Evolutionary conservation across 2,797 vertebrate species (phyloP).

Genomic region (Alfaro cultratus): DNA sequence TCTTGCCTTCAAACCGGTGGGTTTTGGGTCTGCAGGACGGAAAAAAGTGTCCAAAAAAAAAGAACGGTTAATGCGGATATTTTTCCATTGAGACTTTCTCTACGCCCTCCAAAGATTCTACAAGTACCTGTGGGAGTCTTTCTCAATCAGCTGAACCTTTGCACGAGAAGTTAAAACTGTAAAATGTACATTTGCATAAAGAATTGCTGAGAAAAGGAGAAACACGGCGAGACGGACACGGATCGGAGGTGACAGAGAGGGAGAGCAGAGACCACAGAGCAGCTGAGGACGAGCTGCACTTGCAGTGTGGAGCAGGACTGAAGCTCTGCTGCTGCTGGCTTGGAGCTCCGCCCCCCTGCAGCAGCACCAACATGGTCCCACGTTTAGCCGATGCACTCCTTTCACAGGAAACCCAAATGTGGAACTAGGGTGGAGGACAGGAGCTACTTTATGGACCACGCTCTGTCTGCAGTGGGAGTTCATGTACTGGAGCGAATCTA

Average conservation of each 20-base stretch:
- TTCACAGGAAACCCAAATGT: neutral
- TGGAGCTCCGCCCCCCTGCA: constrained; percentile 41
- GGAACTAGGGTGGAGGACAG: neutral
- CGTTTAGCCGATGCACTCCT: neutral
- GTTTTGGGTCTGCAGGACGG: constrained; percentile 45
- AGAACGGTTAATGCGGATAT: constrained; percentile 11
- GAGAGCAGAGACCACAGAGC: constrained; percentile 35
- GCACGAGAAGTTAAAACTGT: neutral
- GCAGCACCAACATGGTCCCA: constrained; percentile 13
- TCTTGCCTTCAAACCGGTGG: constrained; percentile 55
- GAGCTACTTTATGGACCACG: neutral
- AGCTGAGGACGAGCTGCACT: constrained; percentile 41
- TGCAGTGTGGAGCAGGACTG: constrained; percentile 55
- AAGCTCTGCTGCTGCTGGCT: constrained; percentile 44
- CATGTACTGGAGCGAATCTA: constrained; percentile 14
- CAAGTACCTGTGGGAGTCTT: constrained; percentile 18
- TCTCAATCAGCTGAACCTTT: constrained; percentile 8
- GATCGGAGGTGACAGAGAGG: constrained; percentile 28
- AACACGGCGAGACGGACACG: neutral
- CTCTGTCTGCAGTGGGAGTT: constrained; percentile 39
- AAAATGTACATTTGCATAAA: constrained; percentile 51
- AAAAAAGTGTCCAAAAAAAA: neutral
- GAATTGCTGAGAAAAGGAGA: constrained; percentile 30
- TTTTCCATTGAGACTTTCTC: neutral
- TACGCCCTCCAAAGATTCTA: constrained; percentile 8